These are phyloP conservation scores for Ethmia dodecea DNA, from an alignment of 2,888 invertebrate genomes.

Conservation along the genomic window DNA sequence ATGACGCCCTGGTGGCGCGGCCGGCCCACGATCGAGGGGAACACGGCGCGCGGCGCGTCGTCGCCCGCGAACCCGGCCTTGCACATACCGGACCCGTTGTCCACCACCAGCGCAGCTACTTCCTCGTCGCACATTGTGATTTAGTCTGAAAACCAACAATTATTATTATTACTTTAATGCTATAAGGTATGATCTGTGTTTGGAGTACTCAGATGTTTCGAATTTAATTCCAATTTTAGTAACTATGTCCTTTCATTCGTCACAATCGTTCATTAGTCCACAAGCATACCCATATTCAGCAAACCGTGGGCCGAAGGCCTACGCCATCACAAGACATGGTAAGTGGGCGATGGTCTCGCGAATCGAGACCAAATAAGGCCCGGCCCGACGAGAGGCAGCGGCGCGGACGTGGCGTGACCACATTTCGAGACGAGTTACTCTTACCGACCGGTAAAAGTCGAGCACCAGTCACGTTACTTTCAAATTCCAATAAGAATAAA, in stretches of 20 bases:
- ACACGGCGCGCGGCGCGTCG: constrained; percentile 96
- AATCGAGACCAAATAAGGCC: constrained; percentile 63
- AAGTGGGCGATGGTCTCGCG: constrained; percentile 56
- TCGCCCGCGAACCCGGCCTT: constrained; percentile 98
- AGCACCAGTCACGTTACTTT: constrained; percentile 41
- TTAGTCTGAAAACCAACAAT: constrained; percentile 49
- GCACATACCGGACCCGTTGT: constrained; percentile 99
- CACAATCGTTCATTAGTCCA: constrained; percentile 3
- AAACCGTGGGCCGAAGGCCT: constrained; percentile 49
- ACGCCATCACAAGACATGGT: constrained; percentile 36
- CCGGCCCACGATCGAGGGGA: constrained; percentile 96
- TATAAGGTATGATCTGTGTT: too few relatives aligned
- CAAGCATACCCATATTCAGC: constrained; percentile 29
- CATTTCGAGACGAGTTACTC: constrained; percentile 34
- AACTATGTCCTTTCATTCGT: too few relatives aligned
- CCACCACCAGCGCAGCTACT: constrained; percentile 95
- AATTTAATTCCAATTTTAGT: too few relatives aligned
- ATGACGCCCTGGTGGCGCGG: constrained; percentile 96
- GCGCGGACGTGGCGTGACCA: constrained; percentile 49
- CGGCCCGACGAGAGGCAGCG: constrained; percentile 40
- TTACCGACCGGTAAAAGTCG: constrained; percentile 47
- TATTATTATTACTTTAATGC: too few relatives aligned
- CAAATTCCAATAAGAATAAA: constrained; percentile 15
- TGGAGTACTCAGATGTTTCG: too few relatives aligned
- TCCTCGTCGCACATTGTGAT: constrained; percentile 74